A percentile compares a stretch with the other conserved stretches of the same genome.
These are phyloP conservation scores for Sinodicranocentrus sp. DNA, from an alignment of 2,888 invertebrate genomes.

Conservation along the genomic window DNA sequence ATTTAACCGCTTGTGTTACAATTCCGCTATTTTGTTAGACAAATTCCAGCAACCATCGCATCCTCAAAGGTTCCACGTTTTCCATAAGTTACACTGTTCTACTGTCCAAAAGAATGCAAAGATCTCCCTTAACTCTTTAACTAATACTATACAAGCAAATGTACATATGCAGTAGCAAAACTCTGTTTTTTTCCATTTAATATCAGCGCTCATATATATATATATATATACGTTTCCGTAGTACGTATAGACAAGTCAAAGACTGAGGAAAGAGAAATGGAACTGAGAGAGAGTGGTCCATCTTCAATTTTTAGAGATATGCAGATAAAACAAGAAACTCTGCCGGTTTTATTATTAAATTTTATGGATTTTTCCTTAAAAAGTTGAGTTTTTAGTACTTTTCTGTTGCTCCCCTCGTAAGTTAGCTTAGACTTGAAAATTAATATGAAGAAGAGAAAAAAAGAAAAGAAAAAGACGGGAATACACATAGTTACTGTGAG, in stretches of 20 bases:
- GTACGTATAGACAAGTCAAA: constrained; percentile 31
- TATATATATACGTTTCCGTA: too few species aligned
- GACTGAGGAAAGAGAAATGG: constrained; percentile 51
- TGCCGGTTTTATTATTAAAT: constrained; percentile 71
- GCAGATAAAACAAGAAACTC: constrained; percentile 71
- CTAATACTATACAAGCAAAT: too few species aligned
- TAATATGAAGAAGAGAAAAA: constrained; percentile 55
- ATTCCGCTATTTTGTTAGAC: constrained; percentile 22
- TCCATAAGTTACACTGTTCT: too few species aligned
- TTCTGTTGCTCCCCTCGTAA: constrained; percentile 65
- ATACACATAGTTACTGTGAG: constrained; percentile 30
- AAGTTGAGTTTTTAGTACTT: constrained; percentile 66
- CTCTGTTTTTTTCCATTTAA: too few species aligned
- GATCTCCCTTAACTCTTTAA: too few species aligned
- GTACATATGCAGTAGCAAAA: too few species aligned
- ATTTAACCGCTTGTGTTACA: constrained; percentile 25
- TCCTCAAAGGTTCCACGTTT: too few species aligned
- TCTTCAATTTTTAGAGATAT: constrained; percentile 67
- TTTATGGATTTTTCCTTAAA: constrained; percentile 71
- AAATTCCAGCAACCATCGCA: too few species aligned
- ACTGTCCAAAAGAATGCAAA: too few species aligned
- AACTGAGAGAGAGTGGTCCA: constrained; percentile 56
- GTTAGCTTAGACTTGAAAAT: constrained; percentile 65
- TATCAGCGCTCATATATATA: too few species aligned
- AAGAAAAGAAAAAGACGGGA: constrained; percentile 40